Evolutionary conservation across 2,888 invertebrate species (phyloP).

Genomic region (Dasypolia templi): DNA sequence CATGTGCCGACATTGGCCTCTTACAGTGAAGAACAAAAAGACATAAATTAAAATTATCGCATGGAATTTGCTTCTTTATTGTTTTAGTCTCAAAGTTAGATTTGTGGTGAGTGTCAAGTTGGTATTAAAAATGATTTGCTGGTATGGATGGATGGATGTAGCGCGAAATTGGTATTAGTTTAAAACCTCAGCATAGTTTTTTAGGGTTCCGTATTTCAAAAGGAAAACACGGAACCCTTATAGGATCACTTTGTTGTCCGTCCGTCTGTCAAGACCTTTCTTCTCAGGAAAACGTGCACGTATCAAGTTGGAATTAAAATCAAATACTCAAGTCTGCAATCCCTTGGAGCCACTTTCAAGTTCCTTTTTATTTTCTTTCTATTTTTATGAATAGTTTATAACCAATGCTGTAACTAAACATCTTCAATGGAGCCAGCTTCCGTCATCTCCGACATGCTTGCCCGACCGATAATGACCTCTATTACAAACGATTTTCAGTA

Average conservation of each 20-base stretch:
- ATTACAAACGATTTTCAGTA: conserved; percentile 66
- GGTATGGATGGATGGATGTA: conserved; percentile 20
- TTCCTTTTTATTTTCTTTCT: conserved; percentile 21
- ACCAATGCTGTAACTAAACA: conserved; percentile 35
- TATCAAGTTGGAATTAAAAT: no score
- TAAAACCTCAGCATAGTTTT: not conserved
- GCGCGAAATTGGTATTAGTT: not conserved
- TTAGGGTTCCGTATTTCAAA: no score
- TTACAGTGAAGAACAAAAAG: conserved; percentile 60
- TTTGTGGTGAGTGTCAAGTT: conserved; percentile 24
- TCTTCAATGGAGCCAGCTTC: conserved; percentile 51
- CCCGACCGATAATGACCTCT: conserved; percentile 70
- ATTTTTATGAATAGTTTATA: conserved; percentile 38
- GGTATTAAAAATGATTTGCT: conserved; percentile 23
- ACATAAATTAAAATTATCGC: conserved; percentile 62
- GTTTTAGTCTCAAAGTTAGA: conserved; percentile 23
- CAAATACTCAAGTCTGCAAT: no score
- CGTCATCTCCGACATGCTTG: conserved; percentile 57
- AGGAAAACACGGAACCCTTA: no score
- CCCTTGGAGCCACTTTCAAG: conserved; percentile 33
- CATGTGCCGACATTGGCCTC: conserved; percentile 65
- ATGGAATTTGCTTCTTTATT: conserved; percentile 56
- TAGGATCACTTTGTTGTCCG: no score
- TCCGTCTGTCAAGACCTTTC: no score
- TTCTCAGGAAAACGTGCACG: no score